A percentile compares a stretch with the other conserved stretches of the same genome.
phyloP scores from a whole-genome alignment of 1,140 invertebrate genomes.

The Drosophila novamexicana region DNA sequence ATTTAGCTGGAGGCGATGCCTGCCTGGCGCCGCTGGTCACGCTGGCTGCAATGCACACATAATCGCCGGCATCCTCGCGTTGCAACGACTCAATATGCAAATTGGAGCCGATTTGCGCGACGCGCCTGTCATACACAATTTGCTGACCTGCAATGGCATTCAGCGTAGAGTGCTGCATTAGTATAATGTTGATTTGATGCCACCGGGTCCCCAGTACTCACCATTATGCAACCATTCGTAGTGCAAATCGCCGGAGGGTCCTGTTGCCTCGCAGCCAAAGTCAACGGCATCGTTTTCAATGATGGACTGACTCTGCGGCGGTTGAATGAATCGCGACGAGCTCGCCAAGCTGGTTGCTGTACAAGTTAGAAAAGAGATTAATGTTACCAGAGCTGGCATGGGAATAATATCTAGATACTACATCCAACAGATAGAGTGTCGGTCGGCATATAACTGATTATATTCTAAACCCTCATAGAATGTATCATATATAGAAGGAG shows the following conservation, averaged over 20 bases:
- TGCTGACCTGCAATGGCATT: conserved; percentile 66
- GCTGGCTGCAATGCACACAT: conserved; percentile 81
- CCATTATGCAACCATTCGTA: conserved; percentile 83
- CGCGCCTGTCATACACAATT: conserved; percentile 72
- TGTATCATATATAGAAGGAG: too few relatives aligned
- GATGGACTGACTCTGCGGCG: conserved; percentile 74
- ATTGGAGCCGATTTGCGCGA: conserved; percentile 72
- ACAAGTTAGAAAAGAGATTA: conserved; percentile 21
- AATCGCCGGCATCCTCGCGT: conserved; percentile 76
- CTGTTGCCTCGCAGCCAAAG: conserved; percentile 73
- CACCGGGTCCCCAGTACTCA: conserved; percentile 30
- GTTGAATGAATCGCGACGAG: conserved; percentile 63
- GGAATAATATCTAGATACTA: conserved; percentile 10
- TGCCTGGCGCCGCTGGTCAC: conserved; percentile 77
- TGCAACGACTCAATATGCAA: conserved; percentile 78
- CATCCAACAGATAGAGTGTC: neutral
- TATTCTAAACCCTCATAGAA: neutral
- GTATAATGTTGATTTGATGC: neutral
- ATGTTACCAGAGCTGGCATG: conserved; percentile 1
- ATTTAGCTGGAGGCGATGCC: conserved; percentile 76
- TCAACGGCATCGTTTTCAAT: conserved; percentile 72
- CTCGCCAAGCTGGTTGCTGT: conserved; percentile 42
- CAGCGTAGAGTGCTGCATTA: neutral
- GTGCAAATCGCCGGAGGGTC: conserved; percentile 57
- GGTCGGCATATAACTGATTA: neutral